Percentiles rank a stretch among this genome's conserved stretches.
Conservation (phyloP, 2,888 invertebrate genomes). For the Uloborus plumipes region DNA sequence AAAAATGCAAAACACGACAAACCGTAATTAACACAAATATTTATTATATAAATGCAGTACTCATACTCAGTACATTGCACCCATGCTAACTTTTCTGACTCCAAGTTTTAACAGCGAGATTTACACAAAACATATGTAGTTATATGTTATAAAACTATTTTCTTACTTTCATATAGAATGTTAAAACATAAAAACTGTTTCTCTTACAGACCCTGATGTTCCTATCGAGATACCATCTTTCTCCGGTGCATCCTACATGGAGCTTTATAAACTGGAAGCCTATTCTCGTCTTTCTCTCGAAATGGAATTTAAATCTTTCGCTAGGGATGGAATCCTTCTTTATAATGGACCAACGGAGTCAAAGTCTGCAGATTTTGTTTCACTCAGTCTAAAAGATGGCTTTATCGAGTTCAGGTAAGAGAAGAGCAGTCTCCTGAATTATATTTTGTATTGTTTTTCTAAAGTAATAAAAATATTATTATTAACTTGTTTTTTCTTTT, state of each 20-base stretch:
- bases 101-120: no score
- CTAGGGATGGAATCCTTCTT: constrained; percentile 85
- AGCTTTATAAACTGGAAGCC: constrained; percentile 83
- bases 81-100: no score
- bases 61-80: no score
- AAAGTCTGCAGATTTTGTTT: constrained; percentile 88
- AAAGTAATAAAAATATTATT: neutral
- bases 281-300: constrained; percentile 88
- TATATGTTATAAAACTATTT: neutral
- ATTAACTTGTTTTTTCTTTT: no score
- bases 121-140: neutral
- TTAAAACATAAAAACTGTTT: constrained; percentile 3
- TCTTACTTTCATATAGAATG: neutral
- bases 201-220: constrained; percentile 23
- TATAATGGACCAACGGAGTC: constrained; percentile 88
- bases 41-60: no score
- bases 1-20: no score
- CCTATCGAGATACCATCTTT: constrained; percentile 78
- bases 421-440: neutral
- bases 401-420: constrained; percentile 71
- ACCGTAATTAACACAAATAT: no score
- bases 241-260: constrained; percentile 84
- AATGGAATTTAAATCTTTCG: constrained; percentile 86
- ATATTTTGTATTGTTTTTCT: neutral
- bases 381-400: constrained; percentile 85